These are phyloP conservation scores for Sabellastarte sp. DNA, from an alignment of 2,888 invertebrate genomes.

Conservation along the genomic window DNA sequence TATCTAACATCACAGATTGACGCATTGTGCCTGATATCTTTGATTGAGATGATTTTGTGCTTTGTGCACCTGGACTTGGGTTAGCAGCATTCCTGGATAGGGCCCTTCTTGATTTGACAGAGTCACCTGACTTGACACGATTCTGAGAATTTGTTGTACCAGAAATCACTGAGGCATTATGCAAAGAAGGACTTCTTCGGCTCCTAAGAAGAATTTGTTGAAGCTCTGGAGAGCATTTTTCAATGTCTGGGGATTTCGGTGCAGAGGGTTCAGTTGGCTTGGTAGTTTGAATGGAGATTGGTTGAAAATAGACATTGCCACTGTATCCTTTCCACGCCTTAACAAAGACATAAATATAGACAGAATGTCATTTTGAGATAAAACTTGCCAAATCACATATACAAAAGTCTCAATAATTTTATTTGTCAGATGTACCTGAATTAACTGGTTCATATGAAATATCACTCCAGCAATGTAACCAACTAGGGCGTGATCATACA, in stretches of 20 bases:
- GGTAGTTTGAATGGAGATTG: constrained; percentile 40
- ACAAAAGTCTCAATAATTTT: too few species aligned
- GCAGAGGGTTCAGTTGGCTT: background rate
- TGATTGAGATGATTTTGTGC: background rate
- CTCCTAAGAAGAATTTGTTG: constrained; percentile 7
- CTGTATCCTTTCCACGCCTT: constrained; percentile 58
- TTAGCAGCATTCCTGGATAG: background rate
- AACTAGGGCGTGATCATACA: too few species aligned
- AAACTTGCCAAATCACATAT: too few species aligned
- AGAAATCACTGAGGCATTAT: background rate
- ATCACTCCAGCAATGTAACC: too few species aligned
- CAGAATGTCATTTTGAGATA: too few species aligned
- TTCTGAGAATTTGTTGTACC: background rate
- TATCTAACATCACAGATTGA: constrained; percentile 40
- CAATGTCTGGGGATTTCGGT: background rate
- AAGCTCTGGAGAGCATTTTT: constrained; percentile 6
- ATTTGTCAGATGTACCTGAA: too few species aligned
- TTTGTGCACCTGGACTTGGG: background rate
- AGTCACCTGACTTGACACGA: background rate
- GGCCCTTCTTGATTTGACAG: background rate
- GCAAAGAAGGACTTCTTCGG: background rate
- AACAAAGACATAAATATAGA: constrained; percentile 21
- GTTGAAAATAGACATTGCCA: constrained; percentile 57
- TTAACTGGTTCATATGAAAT: too few species aligned
- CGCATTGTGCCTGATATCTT: constrained; percentile 1